Evolutionary conservation across 37 sponge, comb jelly and placozoan genomes (phyloP), one percentile per base, ranked within the genome.

Genomic region (Spongilla lacustris): DNA sequence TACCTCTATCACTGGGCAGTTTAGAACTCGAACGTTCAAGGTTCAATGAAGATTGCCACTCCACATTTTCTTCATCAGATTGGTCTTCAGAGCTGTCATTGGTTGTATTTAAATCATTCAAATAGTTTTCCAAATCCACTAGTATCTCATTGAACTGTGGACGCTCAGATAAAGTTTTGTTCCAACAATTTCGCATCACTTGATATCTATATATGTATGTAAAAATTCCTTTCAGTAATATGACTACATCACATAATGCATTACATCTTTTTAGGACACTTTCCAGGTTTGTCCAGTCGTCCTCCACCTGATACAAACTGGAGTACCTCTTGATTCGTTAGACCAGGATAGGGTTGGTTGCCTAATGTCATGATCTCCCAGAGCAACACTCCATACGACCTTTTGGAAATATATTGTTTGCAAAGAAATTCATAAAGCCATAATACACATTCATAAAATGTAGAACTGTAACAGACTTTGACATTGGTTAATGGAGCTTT

Each of bases 341-440:
- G 84, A 11, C 90, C 96, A 24, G 96, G 96, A 66, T 96, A 96
- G 27, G 96, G 96, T 71, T 93, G 93, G 38, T 85, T 94, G 75
- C 94, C 93, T 24, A 96, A 73, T 2, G 91, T 93, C 84, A 84
- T 89, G 70, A 96, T 84, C 79, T 96, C 96, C 91, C 91, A 93
- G 28, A 96, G 78, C 30, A 93, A 30, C 22, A 96, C 83, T 37
- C 96, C 96, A 89, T 71, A 95, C 0, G 96, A 90, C 94, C 94
- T 93, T 28, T 69, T n/a, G 71, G 71, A 69, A n/a, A n/a, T 69
- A 69, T 21, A 74, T 21, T 2, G 74, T 74, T 19, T 29, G 23
- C n/a, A n/a, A n/a, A 74, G 46, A 46, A 46, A 46, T 46, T 10
- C 46, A 46, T 46, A 4, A 46, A 10, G 46, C 46, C 46, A 46